Percentiles rank a stretch among this genome's conserved stretches.
Evolutionary conservation across 2,797 vertebrate species (phyloP).

Genomic region (Danio jaintianensis): DNA sequence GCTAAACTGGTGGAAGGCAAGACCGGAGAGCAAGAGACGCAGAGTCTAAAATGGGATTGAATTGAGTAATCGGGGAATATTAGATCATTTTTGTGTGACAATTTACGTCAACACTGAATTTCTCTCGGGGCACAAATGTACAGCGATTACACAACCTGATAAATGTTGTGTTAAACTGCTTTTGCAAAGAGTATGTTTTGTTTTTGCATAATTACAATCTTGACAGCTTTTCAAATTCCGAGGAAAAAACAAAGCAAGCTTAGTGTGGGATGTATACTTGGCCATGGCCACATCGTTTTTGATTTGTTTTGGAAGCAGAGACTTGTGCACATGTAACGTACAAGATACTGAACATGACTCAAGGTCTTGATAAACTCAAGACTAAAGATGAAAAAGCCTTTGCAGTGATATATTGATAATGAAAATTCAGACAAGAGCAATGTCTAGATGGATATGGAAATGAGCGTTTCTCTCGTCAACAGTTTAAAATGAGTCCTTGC

Average conservation of each 20-base stretch:
- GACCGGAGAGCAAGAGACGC: not conserved
- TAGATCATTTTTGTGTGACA: slow-evolving; percentile 9
- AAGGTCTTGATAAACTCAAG: too few relatives aligned
- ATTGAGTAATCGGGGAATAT: slow-evolving; percentile 15
- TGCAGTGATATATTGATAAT: too few relatives aligned
- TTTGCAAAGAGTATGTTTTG: not conserved
- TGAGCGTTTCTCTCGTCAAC: too few relatives aligned
- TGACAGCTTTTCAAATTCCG: not conserved
- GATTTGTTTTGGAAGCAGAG: not conserved
- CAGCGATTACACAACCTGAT: slow-evolving; percentile 16
- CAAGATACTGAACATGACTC: too few relatives aligned
- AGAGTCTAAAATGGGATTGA: not conserved
- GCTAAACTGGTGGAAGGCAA: not conserved
- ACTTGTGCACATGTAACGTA: too few relatives aligned
- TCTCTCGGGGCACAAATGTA: slow-evolving; percentile 5
- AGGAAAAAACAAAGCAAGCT: not conserved
- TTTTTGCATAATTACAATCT: not conserved
- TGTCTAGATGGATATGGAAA: too few relatives aligned
- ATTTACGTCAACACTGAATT: not conserved
- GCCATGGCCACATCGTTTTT: not conserved
- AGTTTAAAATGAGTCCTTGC: too few relatives aligned
- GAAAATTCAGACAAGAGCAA: too few relatives aligned
- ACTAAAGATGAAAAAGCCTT: too few relatives aligned
- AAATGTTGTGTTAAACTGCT: slow-evolving; percentile 5
- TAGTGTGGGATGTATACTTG: not conserved